These are phyloP conservation scores for Acanthosepion lycidas DNA, from an alignment of 2,888 invertebrate species.

Conservation along the genomic window DNA sequence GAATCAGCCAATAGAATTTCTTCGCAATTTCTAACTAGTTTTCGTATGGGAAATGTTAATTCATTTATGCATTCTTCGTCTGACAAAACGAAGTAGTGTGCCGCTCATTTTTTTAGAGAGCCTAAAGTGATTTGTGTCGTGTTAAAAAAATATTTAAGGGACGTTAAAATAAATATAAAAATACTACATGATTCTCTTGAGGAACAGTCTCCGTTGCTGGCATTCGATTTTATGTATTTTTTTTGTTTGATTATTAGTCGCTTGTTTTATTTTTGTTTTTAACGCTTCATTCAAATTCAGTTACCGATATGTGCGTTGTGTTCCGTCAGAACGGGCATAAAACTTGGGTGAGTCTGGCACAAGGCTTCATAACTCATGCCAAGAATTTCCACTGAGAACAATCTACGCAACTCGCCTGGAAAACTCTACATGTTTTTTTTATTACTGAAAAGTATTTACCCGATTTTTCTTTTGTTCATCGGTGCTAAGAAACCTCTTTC, in stretches of 20 bases:
- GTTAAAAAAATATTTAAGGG: neutral
- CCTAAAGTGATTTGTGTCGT: neutral
- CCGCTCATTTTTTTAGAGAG: neutral
- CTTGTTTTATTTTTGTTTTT: neutral
- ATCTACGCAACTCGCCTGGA: too few species aligned
- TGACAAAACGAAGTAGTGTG: neutral
- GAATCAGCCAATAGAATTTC: neutral
- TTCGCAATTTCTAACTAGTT: neutral
- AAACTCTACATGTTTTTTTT: too few species aligned
- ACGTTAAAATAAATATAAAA: neutral
- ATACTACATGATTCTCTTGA: neutral
- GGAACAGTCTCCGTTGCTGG: neutral
- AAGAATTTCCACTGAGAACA: too few species aligned
- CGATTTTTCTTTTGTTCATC: too few species aligned
- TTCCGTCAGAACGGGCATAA: too few species aligned
- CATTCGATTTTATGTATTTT: neutral
- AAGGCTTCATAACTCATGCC: too few species aligned
- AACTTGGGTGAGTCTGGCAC: too few species aligned
- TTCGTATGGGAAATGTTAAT: neutral
- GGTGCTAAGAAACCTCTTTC: too few species aligned
- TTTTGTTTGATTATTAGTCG: neutral
- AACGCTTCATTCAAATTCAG: neutral
- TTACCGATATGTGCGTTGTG: neutral
- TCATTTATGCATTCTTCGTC: neutral
- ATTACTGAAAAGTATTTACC: too few species aligned